Evolutionary conservation across 2,888 invertebrate genomes (phyloP).

Genomic region (Scotopteryx bipunctaria): DNA sequence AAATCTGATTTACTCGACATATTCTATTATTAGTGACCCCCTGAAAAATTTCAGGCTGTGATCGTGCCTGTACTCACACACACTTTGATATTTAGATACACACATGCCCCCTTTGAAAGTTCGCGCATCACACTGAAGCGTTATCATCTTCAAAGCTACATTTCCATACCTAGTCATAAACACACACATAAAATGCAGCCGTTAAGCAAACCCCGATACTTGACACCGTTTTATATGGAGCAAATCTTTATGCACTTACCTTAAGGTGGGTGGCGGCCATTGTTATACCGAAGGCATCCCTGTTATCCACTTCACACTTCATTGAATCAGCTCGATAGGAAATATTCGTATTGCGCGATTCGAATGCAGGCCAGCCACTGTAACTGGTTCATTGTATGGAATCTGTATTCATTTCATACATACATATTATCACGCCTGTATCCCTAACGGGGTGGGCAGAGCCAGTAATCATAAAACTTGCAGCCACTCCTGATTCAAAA

Average conservation of each 20-base stretch:
- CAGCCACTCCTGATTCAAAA: too few species aligned
- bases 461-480: too few species aligned
- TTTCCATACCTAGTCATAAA: conserved; percentile 10
- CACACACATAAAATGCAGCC: conserved; percentile 33
- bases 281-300: conserved; percentile 52
- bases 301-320: conserved; percentile 73
- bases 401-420: not conserved
- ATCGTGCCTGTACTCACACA: not conserved
- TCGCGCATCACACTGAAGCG: not conserved
- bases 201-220: conserved; percentile 38
- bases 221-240: conserved; percentile 33
- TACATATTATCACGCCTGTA: too few species aligned
- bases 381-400: conserved; percentile 1
- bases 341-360: conserved; percentile 60
- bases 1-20: too few species aligned
- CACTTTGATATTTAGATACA: not conserved
- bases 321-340: conserved; percentile 66
- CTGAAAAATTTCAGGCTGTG: too few species aligned
- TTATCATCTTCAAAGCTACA: conserved; percentile 6
- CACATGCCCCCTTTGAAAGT: not conserved
- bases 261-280: conserved; percentile 51
- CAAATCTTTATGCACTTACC: conserved; percentile 46
- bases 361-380: conserved; percentile 10
- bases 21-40: too few species aligned
- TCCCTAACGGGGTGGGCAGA: too few species aligned